phyloP scores from a whole-genome alignment of 2,797 vertebrate species.

The Neosalanx taihuensis region DNA sequence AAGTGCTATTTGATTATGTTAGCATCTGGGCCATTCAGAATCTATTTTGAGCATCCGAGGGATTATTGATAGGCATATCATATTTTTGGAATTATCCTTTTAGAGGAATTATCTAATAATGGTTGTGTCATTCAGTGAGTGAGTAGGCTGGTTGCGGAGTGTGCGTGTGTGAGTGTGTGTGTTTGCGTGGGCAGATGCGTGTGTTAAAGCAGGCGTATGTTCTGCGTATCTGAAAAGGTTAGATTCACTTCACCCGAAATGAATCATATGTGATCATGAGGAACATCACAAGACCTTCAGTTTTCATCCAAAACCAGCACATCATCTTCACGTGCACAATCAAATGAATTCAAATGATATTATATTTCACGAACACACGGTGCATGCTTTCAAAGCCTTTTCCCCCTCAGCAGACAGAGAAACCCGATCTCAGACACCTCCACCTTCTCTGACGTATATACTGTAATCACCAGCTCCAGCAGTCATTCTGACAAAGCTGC shows the following conservation, averaged over 20 bases:
- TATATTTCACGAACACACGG: conserved; percentile 14
- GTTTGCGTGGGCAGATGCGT: conserved; percentile 4
- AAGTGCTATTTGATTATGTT: conserved; percentile 41
- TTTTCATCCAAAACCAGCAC: conserved; percentile 20
- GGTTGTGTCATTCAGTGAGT: conserved; percentile 37
- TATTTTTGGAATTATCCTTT: conserved; percentile 55
- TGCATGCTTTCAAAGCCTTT: conserved; percentile 5
- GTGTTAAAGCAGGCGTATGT: neutral
- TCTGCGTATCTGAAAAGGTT: conserved; percentile 7
- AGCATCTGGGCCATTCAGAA: conserved; percentile 39
- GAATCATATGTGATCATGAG: conserved; percentile 19
- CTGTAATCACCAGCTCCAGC: conserved; percentile 25
- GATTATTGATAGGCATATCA: conserved; percentile 45
- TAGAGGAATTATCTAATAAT: conserved; percentile 51
- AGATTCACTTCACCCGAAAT: conserved; percentile 25
- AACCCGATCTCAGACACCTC: conserved; percentile 22
- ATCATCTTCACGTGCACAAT: no score
- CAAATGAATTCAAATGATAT: no score
- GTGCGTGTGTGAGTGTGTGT: conserved; percentile 28
- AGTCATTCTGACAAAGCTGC: neutral
- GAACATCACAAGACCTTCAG: conserved; percentile 23
- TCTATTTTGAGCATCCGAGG: conserved; percentile 41
- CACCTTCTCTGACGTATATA: conserved; percentile 23
- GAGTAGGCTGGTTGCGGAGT: conserved; percentile 23
- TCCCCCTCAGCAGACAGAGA: conserved; percentile 23